Conservation (phyloP, 35 echinoderm and acorn worm genomes). For the Strongylocentrotus purpuratus region DNA sequence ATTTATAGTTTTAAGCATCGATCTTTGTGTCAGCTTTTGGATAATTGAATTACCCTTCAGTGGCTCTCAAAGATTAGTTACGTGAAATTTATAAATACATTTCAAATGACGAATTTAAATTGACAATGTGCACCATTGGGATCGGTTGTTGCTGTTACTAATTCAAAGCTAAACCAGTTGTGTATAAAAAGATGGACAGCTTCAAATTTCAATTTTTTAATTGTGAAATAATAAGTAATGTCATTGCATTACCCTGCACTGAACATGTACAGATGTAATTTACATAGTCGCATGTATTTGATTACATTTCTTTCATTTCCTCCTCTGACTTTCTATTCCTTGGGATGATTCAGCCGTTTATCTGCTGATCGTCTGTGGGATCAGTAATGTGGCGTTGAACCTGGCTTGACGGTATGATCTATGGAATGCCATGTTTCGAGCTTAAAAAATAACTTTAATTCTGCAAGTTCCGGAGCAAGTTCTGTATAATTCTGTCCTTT, state of each 20-base stretch:
- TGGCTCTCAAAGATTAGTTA: neutral
- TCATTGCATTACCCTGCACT: neutral
- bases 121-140: neutral
- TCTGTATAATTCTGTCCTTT: too few species aligned
- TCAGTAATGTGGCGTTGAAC: too few species aligned
- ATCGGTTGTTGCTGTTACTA: neutral
- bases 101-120: neutral
- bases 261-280: neutral
- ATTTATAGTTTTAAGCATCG: neutral
- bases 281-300: neutral
- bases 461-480: neutral
- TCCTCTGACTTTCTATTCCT: neutral
- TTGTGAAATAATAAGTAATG: neutral
- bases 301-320: neutral
- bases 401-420: neutral
- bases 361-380: too few species aligned
- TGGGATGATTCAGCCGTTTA: neutral
- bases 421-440: neutral
- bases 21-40: neutral
- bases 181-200: neutral
- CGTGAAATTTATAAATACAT: neutral
- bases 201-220: neutral
- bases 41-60: neutral
- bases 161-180: neutral
- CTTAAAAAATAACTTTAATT: neutral